Evolutionary conservation across 2,888 invertebrate genomes (phyloP), one percentile per base, ranked within the genome.

Genomic region (Eueremaeus valkanovi): DNA sequence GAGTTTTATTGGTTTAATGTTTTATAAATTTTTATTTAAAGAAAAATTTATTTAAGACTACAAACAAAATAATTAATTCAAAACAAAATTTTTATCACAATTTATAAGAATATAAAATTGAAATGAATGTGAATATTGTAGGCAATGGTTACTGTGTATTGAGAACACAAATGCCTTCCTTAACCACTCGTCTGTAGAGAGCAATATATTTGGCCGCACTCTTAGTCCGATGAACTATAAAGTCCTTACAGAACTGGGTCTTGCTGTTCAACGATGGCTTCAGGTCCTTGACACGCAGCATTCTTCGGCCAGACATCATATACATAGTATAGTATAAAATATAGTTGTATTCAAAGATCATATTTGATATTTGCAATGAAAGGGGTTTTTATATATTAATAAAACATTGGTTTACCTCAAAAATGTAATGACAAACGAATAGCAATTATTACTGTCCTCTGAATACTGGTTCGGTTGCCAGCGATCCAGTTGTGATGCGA

Each of bases 141-240:
- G n/a, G n/a, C n/a, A n/a, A n/a, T n/a, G n/a, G n/a, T n/a, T 33
- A 68, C 21, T 68, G 68, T 11, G 68, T 68, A 24, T 42, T 68
- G 1, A 68, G 33, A 3, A 68, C 68, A 36, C 33, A 40, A 75
- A 77, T 49, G 55, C 75, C 76, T 73, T 80, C 79, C 75, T 76
- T 68, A 58, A 78, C 77, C 29, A 93, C 85, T 82, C 90, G 89
- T 80, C 92, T 87, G 83, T 91, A 92, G 45, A 93, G 85, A 1
- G 90, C 90, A 79, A 92, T 91, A 83, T 93, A 94, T 85, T 92
- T 92, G 72, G 92, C 89, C 66, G 92, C 92, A 29, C 90, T 88
- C 36, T 90, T 89, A 45, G 93, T 91, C 81, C 90, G 87, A 3
- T 92, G 92, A 76, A 92, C 88, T 79, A 94, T 90, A 84, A 90